A percentile compares a stretch with the other conserved stretches of the same genome.
phyloP scores from a whole-genome alignment of 2,113 vertebrate genomes.

The Chaetodon trifascialis region DNA sequence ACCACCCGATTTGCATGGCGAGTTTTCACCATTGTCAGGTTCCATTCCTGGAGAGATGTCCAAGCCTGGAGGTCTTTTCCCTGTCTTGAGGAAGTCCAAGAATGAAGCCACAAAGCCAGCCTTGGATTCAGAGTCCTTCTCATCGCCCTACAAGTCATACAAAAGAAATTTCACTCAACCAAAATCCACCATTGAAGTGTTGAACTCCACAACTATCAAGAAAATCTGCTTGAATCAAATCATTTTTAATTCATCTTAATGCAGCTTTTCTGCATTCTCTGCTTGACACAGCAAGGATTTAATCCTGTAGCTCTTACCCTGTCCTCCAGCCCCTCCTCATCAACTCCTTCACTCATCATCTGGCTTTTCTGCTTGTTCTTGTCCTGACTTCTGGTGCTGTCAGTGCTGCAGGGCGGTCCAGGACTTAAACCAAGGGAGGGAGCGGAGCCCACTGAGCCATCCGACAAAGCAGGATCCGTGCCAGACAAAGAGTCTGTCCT shows the following conservation, averaged over 20 bases:
- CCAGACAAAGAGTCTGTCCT: constrained; percentile 86
- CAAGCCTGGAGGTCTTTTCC: constrained; percentile 88
- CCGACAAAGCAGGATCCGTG: constrained; percentile 86
- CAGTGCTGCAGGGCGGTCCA: constrained; percentile 84
- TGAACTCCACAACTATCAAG: neutral
- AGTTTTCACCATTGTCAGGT: constrained; percentile 78
- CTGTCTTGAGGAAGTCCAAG: constrained; percentile 93
- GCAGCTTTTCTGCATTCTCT: neutral
- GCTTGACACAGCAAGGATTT: neutral
- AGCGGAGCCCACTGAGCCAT: constrained; percentile 85
- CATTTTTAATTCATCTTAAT: neutral
- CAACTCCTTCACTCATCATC: constrained; percentile 82
- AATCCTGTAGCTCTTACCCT: constrained; percentile 61
- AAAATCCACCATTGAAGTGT: neutral
- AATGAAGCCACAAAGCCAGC: constrained; percentile 95
- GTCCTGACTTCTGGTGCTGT: constrained; percentile 88
- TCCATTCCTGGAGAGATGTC: constrained; percentile 83
- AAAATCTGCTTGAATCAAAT: neutral
- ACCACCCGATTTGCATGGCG: constrained; percentile 80
- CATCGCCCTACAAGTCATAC: constrained; percentile 84
- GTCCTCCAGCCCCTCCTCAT: constrained; percentile 74
- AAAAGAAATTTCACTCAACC: constrained; percentile 6
- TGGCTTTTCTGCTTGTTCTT: constrained; percentile 91
- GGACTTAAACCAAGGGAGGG: constrained; percentile 86
- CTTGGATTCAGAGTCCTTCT: constrained; percentile 92